Evolutionary conservation across 2,113 vertebrate genomes (phyloP).

Genomic region (Sinocyclocheilus rhinocerous): DNA sequence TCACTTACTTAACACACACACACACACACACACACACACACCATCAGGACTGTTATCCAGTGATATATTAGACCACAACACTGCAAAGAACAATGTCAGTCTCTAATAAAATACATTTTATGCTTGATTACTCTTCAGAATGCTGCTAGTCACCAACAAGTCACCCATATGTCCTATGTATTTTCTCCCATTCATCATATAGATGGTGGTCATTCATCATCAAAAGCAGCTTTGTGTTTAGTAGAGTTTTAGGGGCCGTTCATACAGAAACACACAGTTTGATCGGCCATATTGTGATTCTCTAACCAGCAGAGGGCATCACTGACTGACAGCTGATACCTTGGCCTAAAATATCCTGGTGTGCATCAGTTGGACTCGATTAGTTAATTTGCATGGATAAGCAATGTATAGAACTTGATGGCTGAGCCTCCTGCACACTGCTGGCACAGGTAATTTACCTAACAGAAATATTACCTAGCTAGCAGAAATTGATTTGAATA

Average conservation of each 20-base stretch:
- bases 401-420: not conserved
- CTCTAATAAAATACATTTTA: constrained; percentile 17
- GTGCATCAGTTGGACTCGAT: not conserved
- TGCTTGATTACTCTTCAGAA: constrained; percentile 24
- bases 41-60: constrained; percentile 6
- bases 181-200: constrained; percentile 5
- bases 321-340: too few species aligned
- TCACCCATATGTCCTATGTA: constrained; percentile 5
- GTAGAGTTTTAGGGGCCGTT: not conserved
- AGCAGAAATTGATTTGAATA: too few species aligned
- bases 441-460: not conserved
- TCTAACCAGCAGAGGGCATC: not conserved
- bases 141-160: not conserved
- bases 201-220: constrained; percentile 23
- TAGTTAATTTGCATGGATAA: not conserved
- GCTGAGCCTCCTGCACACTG: not conserved
- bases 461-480: not conserved
- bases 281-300: not conserved
- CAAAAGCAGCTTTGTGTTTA: constrained; percentile 12
- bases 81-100: constrained; percentile 11
- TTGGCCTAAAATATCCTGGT: not conserved
- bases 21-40: not conserved
- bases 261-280: not conserved
- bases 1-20: constrained; percentile 19
- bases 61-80: constrained; percentile 17